Base-by-base conservation (phyloP, 2,113 vertebrate genomes). In the Nyctereutes procyonoides region DNA sequence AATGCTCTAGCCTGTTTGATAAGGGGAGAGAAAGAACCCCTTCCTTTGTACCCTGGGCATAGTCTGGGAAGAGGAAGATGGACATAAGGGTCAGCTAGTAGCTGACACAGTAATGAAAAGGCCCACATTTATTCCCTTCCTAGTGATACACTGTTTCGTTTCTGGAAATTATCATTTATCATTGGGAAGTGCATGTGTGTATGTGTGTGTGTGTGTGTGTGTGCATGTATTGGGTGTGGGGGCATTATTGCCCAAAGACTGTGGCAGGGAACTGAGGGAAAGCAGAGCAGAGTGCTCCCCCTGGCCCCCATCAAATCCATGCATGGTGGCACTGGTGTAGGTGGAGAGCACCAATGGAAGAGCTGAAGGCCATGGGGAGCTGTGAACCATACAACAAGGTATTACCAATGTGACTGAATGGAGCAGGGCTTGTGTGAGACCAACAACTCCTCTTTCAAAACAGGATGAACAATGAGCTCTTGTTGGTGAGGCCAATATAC, bases 261-360 rank as follows among this genome's bases (percentile, higher is more conserved):
- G 12, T 63, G 19, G 1, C 53, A 80, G 28, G 48, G 58, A 60
- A 58, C 67, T 38, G 79, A 87, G 30, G 14, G 80, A 48, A 86
- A 60, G 35, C 30, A 1, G 35, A 3, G 0, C 2, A 4, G 12
- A 16, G 38, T 51, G 9, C 14, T 80, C 30, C 11, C 2, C 30
- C 35, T 58, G 32, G 51, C 89, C 43, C 43, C 7, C 43, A 43
- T 43, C 43, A 53, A 71, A 77, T 65, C 20, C 4, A 12, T 35
- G 12, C 4, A 2, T 26, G 60, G 16, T 48, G 11, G 10, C 28
- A 43, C n/a, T 19, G 19, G 12, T 35, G 30, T 84, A 30, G 35
- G 48, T 4, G 2, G 56, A 56, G 35, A 58, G 58, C 48, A 58
- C 12, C 53, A 15, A 28, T 17, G 28, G 67, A 56, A 38, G 55